These are phyloP conservation scores for Scaptomyza hsui DNA, from an alignment of 1,140 invertebrate genomes.

Conservation along the genomic window DNA sequence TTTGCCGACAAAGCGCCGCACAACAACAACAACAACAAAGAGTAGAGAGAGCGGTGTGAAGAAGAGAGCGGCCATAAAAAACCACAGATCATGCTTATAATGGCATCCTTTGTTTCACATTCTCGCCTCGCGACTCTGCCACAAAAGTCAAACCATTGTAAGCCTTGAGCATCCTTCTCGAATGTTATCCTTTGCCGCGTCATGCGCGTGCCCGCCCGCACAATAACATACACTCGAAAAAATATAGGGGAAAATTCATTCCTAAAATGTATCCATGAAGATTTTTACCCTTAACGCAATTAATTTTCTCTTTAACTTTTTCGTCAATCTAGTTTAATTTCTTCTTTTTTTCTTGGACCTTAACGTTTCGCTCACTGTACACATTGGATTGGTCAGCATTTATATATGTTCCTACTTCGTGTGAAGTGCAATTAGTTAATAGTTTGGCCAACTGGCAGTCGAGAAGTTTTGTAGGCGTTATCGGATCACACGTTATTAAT, in stretches of 20 bases:
- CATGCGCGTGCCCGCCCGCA: conserved; percentile 54
- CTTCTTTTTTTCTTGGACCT: no score
- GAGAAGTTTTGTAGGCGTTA: conserved; percentile 41
- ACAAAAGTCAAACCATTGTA: conserved; percentile 24
- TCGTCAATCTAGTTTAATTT: no score
- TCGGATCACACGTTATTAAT: conserved; percentile 76
- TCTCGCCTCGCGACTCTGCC: conserved; percentile 1
- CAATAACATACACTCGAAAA: not conserved
- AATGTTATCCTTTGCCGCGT: conserved; percentile 44
- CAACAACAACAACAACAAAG: conserved; percentile 7
- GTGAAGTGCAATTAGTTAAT: conserved; percentile 31
- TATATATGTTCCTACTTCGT: not conserved
- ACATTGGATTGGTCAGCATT: conserved; percentile 44
- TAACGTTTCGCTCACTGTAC: not conserved
- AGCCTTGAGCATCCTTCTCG: conserved; percentile 45
- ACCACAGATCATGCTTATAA: conserved; percentile 79
- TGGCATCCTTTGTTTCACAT: conserved; percentile 64
- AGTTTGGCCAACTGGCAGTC: conserved; percentile 55
- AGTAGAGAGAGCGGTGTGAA: conserved; percentile 18
- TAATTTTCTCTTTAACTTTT: no score
- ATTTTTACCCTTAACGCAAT: no score
- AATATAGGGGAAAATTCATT: no score
- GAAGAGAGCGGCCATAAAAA: conserved; percentile 30
- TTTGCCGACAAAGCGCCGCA: conserved; percentile 75
- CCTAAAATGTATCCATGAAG: no score